These are phyloP conservation scores for Phaenicophaeus curvirostris DNA, from an alignment of 2,797 vertebrate genomes.

Conservation along the genomic window DNA sequence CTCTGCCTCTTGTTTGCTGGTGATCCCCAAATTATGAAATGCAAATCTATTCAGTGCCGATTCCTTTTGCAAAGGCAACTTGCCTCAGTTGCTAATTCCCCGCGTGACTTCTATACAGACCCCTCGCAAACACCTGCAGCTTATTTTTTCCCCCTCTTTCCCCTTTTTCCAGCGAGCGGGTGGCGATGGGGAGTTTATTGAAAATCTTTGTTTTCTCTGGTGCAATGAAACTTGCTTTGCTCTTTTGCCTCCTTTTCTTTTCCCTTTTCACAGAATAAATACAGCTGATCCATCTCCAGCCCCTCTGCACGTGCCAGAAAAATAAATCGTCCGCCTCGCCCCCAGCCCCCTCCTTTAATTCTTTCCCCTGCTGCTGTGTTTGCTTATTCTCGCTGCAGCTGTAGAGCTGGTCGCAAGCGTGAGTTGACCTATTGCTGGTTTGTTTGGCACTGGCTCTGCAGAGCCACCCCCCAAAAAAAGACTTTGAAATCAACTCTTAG, in stretches of 20 bases:
- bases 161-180: slow-evolving; percentile 1
- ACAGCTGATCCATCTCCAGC: slow-evolving; percentile 92
- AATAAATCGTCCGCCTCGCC: slow-evolving; percentile 67
- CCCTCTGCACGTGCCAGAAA: slow-evolving; percentile 88
- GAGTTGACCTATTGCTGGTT: slow-evolving; percentile 68
- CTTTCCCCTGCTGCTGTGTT: slow-evolving; percentile 69
- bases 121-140: slow-evolving; percentile 73
- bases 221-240: slow-evolving; percentile 67
- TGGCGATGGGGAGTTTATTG: slow-evolving; percentile 56
- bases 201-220: slow-evolving; percentile 62
- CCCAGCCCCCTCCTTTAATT: slow-evolving; percentile 53
- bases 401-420: slow-evolving; percentile 60
- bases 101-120: slow-evolving; percentile 48
- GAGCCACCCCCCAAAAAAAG: background rate
- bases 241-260: slow-evolving; percentile 75
- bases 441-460: slow-evolving; percentile 45
- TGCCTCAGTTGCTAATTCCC: slow-evolving; percentile 70
- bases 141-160: background rate
- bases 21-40: slow-evolving; percentile 63
- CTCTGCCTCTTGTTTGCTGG: slow-evolving; percentile 38
- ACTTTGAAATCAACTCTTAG: slow-evolving; percentile 54
- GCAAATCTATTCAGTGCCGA: slow-evolving; percentile 60
- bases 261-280: slow-evolving; percentile 88
- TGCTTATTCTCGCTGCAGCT: slow-evolving; percentile 77
- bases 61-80: slow-evolving; percentile 68